Base-by-base conservation (phyloP, 2,888 invertebrate species). In the Actias luna region DNA sequence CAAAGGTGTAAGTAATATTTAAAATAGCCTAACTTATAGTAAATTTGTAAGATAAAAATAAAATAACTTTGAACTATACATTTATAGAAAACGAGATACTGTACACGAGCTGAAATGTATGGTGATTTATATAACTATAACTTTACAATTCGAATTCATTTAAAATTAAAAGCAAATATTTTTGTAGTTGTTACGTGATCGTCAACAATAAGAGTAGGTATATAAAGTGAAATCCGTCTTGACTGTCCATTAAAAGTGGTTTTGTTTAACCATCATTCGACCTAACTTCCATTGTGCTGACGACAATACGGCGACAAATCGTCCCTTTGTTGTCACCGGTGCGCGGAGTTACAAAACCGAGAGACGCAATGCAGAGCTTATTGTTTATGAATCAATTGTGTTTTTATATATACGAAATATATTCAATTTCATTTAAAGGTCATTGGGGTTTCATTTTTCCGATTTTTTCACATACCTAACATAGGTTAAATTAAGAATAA, bases 261-360 rank as follows among this genome's bases (percentile, higher is more conserved):
- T 70, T 73, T 64, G 67, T 73, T 71, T 69, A 72, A 71, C 72
- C 71, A 69, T 71, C 77, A 78, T 77, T 83, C 79, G 81, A 82
- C 84, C 82, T 69, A 77, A 74, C 78, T 82, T 75, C 79, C 70
- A 83, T 87, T 86, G 87, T 87, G 71, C 70, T 71, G 64, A 70
- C 72, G 71, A 84, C 82, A 80, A 78, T 78, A 78, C 79, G 76
- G 69, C 80, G 84, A 84, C 85, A 82, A 85, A 83, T 84, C 80
- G 82, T 74, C 82, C 83, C 83, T 87, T 88, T 88, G 87, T 87
- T 85, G 81, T 82, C 79, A 79, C 73, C 75, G 76, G 72, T 76
- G 74, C 78, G 74, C 65, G 64, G 65, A 73, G 70, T 77, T 72
- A 69, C 69, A 70, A 66, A 68, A 69, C 61, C 36, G 31, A 33